phyloP scores from a whole-genome alignment of 2,888 invertebrate species.

The Eudasyphora cyanicolor region DNA sequence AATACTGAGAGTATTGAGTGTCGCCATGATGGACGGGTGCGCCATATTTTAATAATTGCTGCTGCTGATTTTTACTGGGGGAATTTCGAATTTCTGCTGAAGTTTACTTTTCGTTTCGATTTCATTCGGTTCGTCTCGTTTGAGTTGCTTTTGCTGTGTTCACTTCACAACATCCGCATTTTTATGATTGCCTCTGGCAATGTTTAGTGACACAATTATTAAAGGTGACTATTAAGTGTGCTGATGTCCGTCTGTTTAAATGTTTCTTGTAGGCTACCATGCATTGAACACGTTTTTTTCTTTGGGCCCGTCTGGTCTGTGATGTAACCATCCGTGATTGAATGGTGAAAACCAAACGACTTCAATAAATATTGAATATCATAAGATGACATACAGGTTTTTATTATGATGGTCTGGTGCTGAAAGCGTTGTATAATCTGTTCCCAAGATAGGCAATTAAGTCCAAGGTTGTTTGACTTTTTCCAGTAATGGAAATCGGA shows the following conservation, averaged over 20 bases:
- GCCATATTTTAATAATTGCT: conserved; percentile 46
- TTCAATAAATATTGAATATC: background rate
- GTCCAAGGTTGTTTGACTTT: background rate
- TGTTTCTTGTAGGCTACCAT: background rate
- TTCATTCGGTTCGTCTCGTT: too few species aligned
- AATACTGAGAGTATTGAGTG: too few species aligned
- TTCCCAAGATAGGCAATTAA: background rate
- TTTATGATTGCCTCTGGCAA: conserved; percentile 21
- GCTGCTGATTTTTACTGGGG: background rate
- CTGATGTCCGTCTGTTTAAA: background rate
- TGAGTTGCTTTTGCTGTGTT: background rate
- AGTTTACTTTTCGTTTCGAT: background rate
- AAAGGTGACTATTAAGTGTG: conserved; percentile 34
- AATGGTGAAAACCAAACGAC: background rate
- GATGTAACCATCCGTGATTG: conserved; percentile 13
- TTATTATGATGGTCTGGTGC: background rate
- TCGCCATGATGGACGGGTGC: background rate
- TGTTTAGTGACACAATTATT: conserved; percentile 53
- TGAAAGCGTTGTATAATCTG: background rate
- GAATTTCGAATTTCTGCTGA: background rate
- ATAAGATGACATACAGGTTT: background rate
- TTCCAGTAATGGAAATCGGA: too few species aligned
- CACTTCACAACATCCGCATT: conserved; percentile 42
- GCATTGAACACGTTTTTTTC: background rate
- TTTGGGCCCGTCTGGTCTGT: background rate